Evolutionary conservation across 2,113 vertebrate genomes (phyloP), one percentile per base, ranked within the genome.

Genomic region (Paratilapia polleni): DNA sequence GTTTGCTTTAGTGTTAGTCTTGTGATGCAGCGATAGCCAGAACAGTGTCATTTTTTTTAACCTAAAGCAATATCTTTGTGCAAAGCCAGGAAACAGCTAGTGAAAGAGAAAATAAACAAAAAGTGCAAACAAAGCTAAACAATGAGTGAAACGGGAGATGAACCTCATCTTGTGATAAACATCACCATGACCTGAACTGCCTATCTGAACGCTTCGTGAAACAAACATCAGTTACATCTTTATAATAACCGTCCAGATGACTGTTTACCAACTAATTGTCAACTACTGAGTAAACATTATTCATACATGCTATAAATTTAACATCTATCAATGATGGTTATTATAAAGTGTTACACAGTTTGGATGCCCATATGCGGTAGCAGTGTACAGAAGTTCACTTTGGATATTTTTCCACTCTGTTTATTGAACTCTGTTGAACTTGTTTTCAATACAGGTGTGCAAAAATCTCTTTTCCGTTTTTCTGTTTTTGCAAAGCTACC

Each of bases 21-120:
- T 3, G 38, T 10, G 38, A 6, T 68, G 38, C n/a, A 47, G n/a
- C 0, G 0, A 43, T 0, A 66, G 20, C 22, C 0, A 22, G 2
- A 41, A 38, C 63, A 66, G 22, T 26, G 63, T 68, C 38, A 47
- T 17, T 14, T 6, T 47, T 22, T 68, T 68, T 68, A 26, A 26
- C 17, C 13, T 26, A 3, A 66, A 66, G 43, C 63, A 66, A 38
- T 10, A 66, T 43, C 38, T 24, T 68, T 68, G 63, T 26, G n/a
- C 43, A 4, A 22, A 2, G 8, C 14, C 2, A 14, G 24, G 64
- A 68, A 41, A 68, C 38, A 47, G 64, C 38, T 0, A 47, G 64
- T 11, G 8, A 68, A 68, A 26, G 64, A 24, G 63, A 68, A 47
- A 4, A 47, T 19, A 26, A 47, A 26, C 22, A 68, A 47, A 68